Conservation (phyloP, 1,140 invertebrate genomes). For the Eueides isabella region DNA sequence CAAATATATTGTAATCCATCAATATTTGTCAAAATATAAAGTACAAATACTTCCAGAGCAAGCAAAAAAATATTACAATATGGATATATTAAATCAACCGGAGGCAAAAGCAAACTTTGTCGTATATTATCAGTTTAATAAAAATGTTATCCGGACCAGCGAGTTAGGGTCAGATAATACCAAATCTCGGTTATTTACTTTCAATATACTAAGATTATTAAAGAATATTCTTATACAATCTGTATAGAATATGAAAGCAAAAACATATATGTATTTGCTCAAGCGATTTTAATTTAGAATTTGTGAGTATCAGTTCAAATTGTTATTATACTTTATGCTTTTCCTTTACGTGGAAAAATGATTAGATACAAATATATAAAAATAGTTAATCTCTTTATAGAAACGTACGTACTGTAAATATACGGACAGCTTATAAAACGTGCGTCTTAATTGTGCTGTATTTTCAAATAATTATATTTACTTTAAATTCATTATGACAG, state of each 20-base stretch:
- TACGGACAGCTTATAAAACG: background rate
- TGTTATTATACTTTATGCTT: no score
- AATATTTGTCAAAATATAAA: background rate
- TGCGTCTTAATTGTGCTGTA: slow-evolving; percentile 7
- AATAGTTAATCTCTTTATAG: no score
- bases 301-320: no score
- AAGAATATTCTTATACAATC: slow-evolving; percentile 2
- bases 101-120: slow-evolving; percentile 32
- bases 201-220: slow-evolving; percentile 35
- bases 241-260: background rate
- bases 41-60: background rate
- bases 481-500: slow-evolving; percentile 2
- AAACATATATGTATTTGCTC: background rate
- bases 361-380: no score
- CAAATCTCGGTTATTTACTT: slow-evolving; percentile 38
- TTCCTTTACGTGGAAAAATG: no score
- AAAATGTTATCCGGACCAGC: slow-evolving; percentile 43
- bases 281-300: no score
- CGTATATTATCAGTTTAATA: slow-evolving; percentile 42
- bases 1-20: background rate
- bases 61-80: slow-evolving; percentile 5
- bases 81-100: background rate
- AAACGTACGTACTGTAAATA: background rate
- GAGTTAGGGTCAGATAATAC: slow-evolving; percentile 41
- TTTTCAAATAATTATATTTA: slow-evolving; percentile 5